These are phyloP conservation scores for Marcusenius ussheri DNA, from an alignment of 2,113 vertebrate species.

Conservation along the genomic window DNA sequence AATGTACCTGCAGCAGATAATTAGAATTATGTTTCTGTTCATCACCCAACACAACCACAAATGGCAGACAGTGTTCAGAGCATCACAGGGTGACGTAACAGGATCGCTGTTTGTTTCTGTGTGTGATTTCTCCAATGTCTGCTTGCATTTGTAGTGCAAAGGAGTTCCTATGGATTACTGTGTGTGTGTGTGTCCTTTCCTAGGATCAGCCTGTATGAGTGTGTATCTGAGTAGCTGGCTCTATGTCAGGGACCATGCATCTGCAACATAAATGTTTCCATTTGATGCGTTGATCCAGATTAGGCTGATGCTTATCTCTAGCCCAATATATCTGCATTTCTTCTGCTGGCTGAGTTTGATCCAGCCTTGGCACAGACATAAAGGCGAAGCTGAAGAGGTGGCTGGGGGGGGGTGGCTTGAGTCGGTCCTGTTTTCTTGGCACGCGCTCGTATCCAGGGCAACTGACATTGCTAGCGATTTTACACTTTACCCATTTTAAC, in stretches of 20 bases:
- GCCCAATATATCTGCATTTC: conserved; percentile 1
- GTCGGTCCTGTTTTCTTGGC: neutral
- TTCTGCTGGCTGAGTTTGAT: neutral
- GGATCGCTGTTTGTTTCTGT: neutral
- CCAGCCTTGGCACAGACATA: neutral
- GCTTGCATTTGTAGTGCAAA: neutral
- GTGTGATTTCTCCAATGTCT: neutral
- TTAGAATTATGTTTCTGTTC: neutral
- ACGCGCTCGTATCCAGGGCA: neutral
- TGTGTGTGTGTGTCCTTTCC: neutral
- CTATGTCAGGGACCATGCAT: neutral
- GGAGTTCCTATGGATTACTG: neutral
- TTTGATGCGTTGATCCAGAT: neutral
- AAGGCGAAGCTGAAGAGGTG: neutral
- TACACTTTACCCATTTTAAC: neutral
- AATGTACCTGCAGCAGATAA: neutral
- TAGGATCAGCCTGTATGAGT: neutral
- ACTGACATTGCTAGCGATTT: neutral
- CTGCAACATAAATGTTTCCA: neutral
- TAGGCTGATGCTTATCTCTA: neutral
- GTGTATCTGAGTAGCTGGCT: neutral
- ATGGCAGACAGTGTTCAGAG: neutral
- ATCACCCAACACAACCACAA: neutral
- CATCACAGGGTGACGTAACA: neutral
- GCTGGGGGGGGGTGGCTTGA: neutral